phyloP scores from a whole-genome alignment of 2,888 invertebrate genomes.

The Aspidapion aeneum region DNA sequence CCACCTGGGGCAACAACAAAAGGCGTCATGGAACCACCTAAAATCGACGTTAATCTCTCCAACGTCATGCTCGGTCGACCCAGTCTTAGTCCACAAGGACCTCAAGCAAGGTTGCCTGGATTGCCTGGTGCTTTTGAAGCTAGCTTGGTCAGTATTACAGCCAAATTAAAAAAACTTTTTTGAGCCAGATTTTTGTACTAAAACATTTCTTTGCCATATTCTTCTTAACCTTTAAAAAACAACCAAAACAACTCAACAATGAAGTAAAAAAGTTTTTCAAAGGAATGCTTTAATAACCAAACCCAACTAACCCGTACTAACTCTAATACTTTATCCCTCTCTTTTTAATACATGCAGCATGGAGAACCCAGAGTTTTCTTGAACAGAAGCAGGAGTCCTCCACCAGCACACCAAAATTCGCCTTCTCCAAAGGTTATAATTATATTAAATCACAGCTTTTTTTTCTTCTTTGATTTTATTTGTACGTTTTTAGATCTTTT shows the following conservation, averaged over 20 bases:
- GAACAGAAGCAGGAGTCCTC: slow-evolving; percentile 65
- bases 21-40: slow-evolving; percentile 52
- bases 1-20: slow-evolving; percentile 52
- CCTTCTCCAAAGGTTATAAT: slow-evolving; percentile 45
- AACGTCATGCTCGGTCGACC: slow-evolving; percentile 54
- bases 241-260: too few relatives aligned
- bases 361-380: slow-evolving; percentile 37
- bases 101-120: slow-evolving; percentile 54
- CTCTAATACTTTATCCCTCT: too few relatives aligned
- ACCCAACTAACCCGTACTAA: too few relatives aligned
- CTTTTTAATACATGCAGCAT: slow-evolving; percentile 9
- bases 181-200: too few relatives aligned
- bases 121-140: slow-evolving; percentile 62
- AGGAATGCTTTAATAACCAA: too few relatives aligned
- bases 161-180: too few relatives aligned
- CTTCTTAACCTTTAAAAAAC: too few relatives aligned
- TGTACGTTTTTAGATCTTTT: background rate
- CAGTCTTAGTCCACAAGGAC: slow-evolving; percentile 49
- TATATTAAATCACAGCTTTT: too few relatives aligned
- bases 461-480: too few relatives aligned
- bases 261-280: too few relatives aligned
- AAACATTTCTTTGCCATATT: too few relatives aligned
- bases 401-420: slow-evolving; percentile 82
- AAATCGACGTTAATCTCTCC: slow-evolving; percentile 53
- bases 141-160: slow-evolving; percentile 74